Evolutionary conservation across 2,888 invertebrate species (phyloP).

Genomic region (Xestia rhomboidea): DNA sequence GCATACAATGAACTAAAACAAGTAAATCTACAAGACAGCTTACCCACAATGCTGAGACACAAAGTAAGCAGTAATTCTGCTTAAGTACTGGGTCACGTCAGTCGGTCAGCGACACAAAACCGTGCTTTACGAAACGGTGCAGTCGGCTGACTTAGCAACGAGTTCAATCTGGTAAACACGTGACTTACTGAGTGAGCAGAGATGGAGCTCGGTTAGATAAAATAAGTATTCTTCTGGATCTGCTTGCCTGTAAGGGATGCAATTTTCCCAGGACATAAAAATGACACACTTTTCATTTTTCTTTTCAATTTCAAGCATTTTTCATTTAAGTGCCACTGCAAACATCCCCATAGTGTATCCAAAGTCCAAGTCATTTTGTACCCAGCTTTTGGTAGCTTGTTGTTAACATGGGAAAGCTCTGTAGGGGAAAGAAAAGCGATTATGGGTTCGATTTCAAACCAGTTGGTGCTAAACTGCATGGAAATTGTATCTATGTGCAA

Average conservation of each 20-base stretch:
- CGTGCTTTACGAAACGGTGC: conserved; percentile 26
- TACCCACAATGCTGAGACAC: not conserved
- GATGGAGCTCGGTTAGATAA: not conserved
- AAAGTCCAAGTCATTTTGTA: not conserved
- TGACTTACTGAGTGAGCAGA: conserved; percentile 19
- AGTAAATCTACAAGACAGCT: not conserved
- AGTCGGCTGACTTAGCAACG: conserved; percentile 45
- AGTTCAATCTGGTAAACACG: conserved; percentile 21
- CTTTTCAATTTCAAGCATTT: not conserved
- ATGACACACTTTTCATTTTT: not conserved
- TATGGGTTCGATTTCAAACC: not conserved
- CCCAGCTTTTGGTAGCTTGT: not conserved
- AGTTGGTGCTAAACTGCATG: no score
- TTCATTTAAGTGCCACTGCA: not conserved
- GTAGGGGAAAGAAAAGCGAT: not conserved
- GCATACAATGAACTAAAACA: not conserved
- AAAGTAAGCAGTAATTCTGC: conserved; percentile 40
- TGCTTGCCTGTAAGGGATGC: not conserved
- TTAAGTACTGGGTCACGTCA: conserved; percentile 41
- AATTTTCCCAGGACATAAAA: not conserved
- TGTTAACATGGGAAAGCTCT: not conserved
- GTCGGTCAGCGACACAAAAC: conserved; percentile 46
- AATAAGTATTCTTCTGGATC: not conserved
- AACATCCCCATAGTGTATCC: no score
- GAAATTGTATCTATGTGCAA: not conserved